Evolutionary conservation across 2,888 invertebrate species (phyloP).

Genomic region (Ganaspis brasiliensis): DNA sequence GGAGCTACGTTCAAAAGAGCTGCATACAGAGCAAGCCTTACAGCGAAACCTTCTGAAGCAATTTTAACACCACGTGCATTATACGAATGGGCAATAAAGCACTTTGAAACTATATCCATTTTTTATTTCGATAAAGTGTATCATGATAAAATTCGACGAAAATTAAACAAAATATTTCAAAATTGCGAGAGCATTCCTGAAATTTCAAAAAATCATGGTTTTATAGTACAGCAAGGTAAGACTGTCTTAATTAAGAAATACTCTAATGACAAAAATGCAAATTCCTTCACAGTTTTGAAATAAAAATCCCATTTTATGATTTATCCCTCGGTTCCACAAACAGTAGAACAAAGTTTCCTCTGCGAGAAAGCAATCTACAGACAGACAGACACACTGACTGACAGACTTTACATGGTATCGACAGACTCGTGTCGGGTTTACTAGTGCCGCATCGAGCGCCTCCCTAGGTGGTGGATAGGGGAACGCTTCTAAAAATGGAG

Average conservation of each 20-base stretch:
- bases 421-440: background rate
- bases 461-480: slow-evolving; percentile 22
- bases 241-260: background rate
- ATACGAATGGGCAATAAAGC: background rate
- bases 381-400: too few species aligned
- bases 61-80: background rate
- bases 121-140: slow-evolving; percentile 11
- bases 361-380: too few species aligned
- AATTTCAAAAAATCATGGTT: slow-evolving; percentile 29
- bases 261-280: slow-evolving; percentile 13
- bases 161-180: slow-evolving; percentile 25
- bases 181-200: slow-evolving; percentile 13
- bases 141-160: background rate
- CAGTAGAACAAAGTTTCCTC: too few species aligned
- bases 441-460: background rate
- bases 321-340: too few species aligned
- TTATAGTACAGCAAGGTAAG: slow-evolving; percentile 13
- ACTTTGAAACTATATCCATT: background rate
- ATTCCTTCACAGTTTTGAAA: too few species aligned
- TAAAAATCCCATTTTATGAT: too few species aligned
- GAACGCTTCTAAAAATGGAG: slow-evolving; percentile 37
- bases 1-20: slow-evolving; percentile 54
- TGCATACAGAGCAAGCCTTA: slow-evolving; percentile 38
- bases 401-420: too few species aligned
- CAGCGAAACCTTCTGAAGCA: background rate